Base-by-base conservation (phyloP, 1,140 invertebrate genomes). In the Vanessa atalanta region DNA sequence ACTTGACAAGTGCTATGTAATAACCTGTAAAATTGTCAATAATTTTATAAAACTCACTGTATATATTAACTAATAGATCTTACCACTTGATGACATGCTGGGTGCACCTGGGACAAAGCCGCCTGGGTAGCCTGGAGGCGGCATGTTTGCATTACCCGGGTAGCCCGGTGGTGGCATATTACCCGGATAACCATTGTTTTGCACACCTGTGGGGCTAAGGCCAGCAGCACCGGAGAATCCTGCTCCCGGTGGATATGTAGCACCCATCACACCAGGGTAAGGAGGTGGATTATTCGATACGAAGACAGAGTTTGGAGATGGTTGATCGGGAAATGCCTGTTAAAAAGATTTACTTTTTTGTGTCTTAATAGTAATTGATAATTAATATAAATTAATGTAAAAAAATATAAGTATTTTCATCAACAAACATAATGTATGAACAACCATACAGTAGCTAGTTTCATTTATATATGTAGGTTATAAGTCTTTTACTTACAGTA, bases 211-310 rank as follows among this genome's bases (percentile, higher is more conserved):
- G 67, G 75, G 79, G 37, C 82, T 64, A 13, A 68, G 11, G 14
- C 67, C 72, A 15, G 75, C 71, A 7, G 73, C 72, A 47, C 85
- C 87, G 1, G 88, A 87, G 72, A 81, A 88, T n/a, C 85, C 84
- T 0, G 80, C 69, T 71, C 93, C 94, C 1, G 79, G 60, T 0
- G 87, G 85, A 65, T 90, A 93, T 72, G 87, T 79, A 70, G 84
- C 87, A 67, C 89, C 91, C 63, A 84, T 89, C 78, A 99, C 96
- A 57, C 98, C 98, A 60, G 98, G 98, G 93, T 99, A 99, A 0
- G 98, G 98, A 70, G 98, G 98, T n/a, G 98, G 98, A 84, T 95
- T 97, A 83, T 97, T 96, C 11, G 96, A 97, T 94, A 98, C 97
- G 84, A 95, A 99, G 6, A 99, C 98, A 57, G 95, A 95, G 87